A percentile compares a stretch with the other conserved stretches of the same genome.
phyloP scores from a whole-genome alignment of 2,797 vertebrate species.

The Helicolenus hilgendorfi region DNA sequence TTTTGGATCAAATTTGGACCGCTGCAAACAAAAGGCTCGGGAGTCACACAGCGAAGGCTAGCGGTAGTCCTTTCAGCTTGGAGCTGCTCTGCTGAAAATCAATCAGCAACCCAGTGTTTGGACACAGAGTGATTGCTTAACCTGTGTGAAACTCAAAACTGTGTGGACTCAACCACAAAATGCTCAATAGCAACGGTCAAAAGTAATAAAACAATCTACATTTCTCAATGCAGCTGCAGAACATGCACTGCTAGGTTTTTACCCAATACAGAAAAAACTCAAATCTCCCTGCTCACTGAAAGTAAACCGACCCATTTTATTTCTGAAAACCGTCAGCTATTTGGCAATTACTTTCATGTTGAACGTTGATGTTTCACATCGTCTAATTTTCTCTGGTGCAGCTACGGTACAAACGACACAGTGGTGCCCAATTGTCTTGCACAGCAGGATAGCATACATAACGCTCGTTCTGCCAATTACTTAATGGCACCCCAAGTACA shows the following conservation, averaged over 20 bases:
- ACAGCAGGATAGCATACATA: constrained; percentile 43
- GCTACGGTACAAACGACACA: constrained; percentile 16
- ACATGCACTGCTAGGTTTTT: background rate
- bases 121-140: constrained; percentile 30
- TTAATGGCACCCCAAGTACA: constrained; percentile 37
- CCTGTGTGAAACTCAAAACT: constrained; percentile 56
- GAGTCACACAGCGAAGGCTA: constrained; percentile 54
- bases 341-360: background rate
- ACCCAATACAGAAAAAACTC: background rate
- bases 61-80: constrained; percentile 35
- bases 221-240: constrained; percentile 8
- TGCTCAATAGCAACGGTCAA: constrained; percentile 25
- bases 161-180: constrained; percentile 37
- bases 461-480: constrained; percentile 35
- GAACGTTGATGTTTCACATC: background rate
- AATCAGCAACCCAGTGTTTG: constrained; percentile 54
- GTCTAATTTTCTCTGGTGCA: constrained; percentile 2
- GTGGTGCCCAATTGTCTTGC: constrained; percentile 12
- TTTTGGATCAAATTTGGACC: constrained; percentile 77
- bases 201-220: background rate
- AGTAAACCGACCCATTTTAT: background rate
- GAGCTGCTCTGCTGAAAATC: constrained; percentile 41
- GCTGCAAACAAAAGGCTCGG: constrained; percentile 72
- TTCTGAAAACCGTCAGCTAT: background rate
- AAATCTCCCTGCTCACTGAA: background rate